phyloP scores from a whole-genome alignment of 2,113 vertebrate species.

The Anhinga rufa region DNA sequence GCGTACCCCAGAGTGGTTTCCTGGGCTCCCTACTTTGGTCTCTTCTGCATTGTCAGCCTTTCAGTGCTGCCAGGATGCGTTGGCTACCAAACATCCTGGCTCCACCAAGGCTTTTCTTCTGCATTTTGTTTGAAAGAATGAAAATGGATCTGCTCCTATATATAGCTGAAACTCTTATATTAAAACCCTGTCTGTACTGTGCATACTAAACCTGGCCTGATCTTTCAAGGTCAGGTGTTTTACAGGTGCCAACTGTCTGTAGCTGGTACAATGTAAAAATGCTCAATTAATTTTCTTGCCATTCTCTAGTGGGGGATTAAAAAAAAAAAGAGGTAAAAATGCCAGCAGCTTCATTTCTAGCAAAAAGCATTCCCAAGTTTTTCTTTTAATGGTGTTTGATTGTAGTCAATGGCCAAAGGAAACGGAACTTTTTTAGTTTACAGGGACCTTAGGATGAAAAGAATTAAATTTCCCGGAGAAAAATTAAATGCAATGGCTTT shows the following conservation, averaged over 20 bases:
- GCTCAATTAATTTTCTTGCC: background rate
- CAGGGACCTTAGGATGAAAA: background rate
- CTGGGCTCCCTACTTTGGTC: background rate
- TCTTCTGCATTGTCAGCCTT: background rate
- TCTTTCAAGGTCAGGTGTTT: slow-evolving; percentile 37
- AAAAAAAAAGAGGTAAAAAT: background rate
- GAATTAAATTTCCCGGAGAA: background rate
- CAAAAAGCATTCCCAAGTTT: background rate
- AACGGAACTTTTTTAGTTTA: background rate
- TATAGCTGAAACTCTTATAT: background rate
- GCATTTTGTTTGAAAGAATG: background rate
- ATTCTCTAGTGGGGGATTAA: background rate
- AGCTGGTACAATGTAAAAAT: background rate
- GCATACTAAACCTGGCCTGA: slow-evolving; percentile 22
- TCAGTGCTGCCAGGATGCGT: background rate
- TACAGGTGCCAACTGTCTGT: slow-evolving; percentile 2
- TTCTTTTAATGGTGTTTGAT: background rate
- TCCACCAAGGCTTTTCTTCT: background rate
- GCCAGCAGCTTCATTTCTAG: background rate
- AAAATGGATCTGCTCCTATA: background rate
- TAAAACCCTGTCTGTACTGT: background rate
- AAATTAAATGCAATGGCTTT: background rate
- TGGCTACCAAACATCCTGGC: background rate
- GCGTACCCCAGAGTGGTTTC: background rate
- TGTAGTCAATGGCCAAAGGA: background rate